Evolutionary conservation across 1,140 invertebrate species (phyloP).

Genomic region (Cecropterus lyciades): DNA sequence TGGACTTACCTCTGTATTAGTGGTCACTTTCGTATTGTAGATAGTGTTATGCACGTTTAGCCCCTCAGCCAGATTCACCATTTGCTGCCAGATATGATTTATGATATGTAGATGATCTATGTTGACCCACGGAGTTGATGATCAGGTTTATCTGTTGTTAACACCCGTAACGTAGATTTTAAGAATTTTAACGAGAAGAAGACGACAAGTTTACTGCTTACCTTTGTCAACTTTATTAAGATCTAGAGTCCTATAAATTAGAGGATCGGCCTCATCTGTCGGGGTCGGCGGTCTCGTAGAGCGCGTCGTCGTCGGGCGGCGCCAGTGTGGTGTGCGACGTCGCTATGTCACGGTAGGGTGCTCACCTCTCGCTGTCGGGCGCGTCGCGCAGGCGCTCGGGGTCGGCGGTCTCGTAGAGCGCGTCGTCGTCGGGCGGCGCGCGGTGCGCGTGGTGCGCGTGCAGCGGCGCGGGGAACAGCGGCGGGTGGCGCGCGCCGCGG

Average conservation of each 20-base stretch:
- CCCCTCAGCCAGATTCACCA: too few relatives aligned
- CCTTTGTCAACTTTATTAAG: too few relatives aligned
- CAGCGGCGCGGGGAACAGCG: slow-evolving; percentile 87
- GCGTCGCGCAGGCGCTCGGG: slow-evolving; percentile 88
- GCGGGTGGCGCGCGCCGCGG: slow-evolving; percentile 87
- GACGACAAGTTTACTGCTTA: too few relatives aligned
- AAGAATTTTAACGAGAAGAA: too few relatives aligned
- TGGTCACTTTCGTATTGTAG: neutral
- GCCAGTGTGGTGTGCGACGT: slow-evolving; percentile 86
- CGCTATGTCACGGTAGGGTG: too few relatives aligned
- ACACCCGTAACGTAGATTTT: too few relatives aligned
- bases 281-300: slow-evolving; percentile 93
- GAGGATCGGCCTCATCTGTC: slow-evolving; percentile 42
- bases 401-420: slow-evolving; percentile 93
- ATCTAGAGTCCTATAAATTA: too few relatives aligned
- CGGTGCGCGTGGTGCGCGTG: slow-evolving; percentile 87
- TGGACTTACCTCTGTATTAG: too few relatives aligned
- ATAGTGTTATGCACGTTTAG: neutral
- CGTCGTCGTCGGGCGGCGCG: slow-evolving; percentile 90
- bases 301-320: slow-evolving; percentile 92
- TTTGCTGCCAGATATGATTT: too few relatives aligned
- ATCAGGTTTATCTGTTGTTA: too few relatives aligned
- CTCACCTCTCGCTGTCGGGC: slow-evolving; percentile 94
- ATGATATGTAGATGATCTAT: too few relatives aligned
- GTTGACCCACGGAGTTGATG: too few relatives aligned